phyloP scores from a whole-genome alignment of 2,797 vertebrate species.

The Syngnathus rostellatus region DNA sequence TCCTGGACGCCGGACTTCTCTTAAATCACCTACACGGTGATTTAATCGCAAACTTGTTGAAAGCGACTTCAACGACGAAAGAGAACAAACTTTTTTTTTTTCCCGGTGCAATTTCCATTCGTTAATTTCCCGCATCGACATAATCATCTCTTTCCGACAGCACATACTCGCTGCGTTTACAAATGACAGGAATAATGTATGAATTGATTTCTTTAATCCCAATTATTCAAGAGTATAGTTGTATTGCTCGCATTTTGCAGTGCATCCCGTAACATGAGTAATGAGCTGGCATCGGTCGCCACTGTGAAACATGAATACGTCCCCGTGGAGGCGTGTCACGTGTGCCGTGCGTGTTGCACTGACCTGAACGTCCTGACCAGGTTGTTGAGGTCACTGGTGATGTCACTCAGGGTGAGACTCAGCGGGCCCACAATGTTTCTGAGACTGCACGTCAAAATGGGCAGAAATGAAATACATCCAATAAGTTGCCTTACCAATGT shows the following conservation, averaged over 20 bases:
- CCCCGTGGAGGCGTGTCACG: neutral
- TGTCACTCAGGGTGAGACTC: constrained; percentile 58
- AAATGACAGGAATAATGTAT: too few species aligned
- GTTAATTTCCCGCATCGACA: neutral
- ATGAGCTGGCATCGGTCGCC: constrained; percentile 1
- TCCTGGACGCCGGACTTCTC: constrained; percentile 58
- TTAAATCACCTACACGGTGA: constrained; percentile 50
- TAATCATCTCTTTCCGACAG: neutral
- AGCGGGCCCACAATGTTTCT: constrained; percentile 60
- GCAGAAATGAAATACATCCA: neutral
- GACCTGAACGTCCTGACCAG: constrained; percentile 72
- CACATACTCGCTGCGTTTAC: neutral
- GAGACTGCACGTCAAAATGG: constrained; percentile 28
- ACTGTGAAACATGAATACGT: constrained; percentile 1
- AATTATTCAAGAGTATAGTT: neutral
- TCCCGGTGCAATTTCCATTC: neutral
- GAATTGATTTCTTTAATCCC: neutral
- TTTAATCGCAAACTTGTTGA: constrained; percentile 50
- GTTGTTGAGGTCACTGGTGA: constrained; percentile 62
- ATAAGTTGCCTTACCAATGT: neutral
- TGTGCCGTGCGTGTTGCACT: constrained; percentile 19
- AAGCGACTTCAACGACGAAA: constrained; percentile 37
- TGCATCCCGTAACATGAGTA: neutral
- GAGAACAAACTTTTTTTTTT: constrained; percentile 15
- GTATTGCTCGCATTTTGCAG: neutral